Conservation (phyloP, 2,113 vertebrate species). For the Sebastes fasciatus region DNA sequence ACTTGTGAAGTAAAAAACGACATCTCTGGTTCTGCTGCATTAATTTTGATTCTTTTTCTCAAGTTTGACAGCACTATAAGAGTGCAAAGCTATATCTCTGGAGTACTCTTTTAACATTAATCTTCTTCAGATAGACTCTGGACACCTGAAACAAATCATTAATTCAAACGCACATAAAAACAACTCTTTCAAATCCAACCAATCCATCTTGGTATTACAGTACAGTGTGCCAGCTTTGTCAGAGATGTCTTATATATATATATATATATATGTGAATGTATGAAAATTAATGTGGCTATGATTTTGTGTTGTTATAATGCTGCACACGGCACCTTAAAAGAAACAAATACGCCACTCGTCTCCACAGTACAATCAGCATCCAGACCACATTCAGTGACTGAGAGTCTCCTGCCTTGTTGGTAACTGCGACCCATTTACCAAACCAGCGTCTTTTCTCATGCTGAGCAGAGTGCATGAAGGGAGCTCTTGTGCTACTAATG, state of each 20-base stretch:
- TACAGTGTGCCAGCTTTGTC: not conserved
- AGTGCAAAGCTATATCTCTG: too few relatives aligned
- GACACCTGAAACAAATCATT: not conserved
- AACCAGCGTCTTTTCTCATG: conserved; percentile 20
- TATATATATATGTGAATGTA: not conserved
- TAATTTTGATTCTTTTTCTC: too few relatives aligned
- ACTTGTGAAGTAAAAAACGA: too few relatives aligned
- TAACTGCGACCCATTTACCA: conserved; percentile 45
- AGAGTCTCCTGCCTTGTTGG: conserved; percentile 9
- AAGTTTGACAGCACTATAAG: too few relatives aligned
- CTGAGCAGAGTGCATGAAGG: conserved; percentile 48
- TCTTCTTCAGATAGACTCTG: not conserved
- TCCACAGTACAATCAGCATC: conserved; percentile 9
- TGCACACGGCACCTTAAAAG: not conserved
- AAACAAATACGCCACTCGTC: conserved; percentile 1
- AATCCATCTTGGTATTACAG: not conserved
- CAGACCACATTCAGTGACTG: conserved; percentile 14
- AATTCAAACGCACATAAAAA: not conserved
- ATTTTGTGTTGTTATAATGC: conserved; percentile 4
- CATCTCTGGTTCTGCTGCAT: too few relatives aligned
- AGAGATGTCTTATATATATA: not conserved
- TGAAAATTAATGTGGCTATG: not conserved
- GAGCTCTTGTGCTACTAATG: conserved; percentile 59
- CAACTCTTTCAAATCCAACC: not conserved
- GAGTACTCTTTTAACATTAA: too few relatives aligned